phyloP scores from a whole-genome alignment of 2,888 invertebrate genomes.

The Bursaphelenchus okinawaensis region DNA sequence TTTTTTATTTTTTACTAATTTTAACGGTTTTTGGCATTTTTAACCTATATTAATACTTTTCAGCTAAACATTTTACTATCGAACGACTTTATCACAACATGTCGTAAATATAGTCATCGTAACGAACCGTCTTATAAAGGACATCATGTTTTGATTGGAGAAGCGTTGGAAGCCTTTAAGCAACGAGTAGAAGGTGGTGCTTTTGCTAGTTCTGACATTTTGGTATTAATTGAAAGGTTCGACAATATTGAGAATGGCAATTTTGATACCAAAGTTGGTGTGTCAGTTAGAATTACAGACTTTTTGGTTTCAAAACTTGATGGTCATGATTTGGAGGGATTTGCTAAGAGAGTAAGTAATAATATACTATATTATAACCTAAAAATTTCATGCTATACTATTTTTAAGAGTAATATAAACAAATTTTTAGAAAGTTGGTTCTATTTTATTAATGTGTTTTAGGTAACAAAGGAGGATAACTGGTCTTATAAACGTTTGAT shows the following conservation, averaged over 20 bases:
- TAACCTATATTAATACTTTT: too few species aligned
- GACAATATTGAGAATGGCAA: slow-evolving; percentile 7
- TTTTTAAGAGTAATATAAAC: too few species aligned
- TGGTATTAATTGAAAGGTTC: not conserved
- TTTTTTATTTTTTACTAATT: not conserved
- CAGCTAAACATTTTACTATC: not conserved
- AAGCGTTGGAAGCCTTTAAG: slow-evolving; percentile 3
- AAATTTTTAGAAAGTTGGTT: too few species aligned
- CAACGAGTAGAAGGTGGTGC: not conserved
- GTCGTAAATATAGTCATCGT: slow-evolving; percentile 11
- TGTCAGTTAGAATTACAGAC: slow-evolving; percentile 1
- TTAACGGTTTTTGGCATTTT: too few species aligned
- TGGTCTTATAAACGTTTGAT: not conserved
- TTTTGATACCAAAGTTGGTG: slow-evolving; percentile 15
- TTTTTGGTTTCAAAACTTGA: slow-evolving; percentile 11
- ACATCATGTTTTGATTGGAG: slow-evolving; percentile 7
- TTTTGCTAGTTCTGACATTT: not conserved
- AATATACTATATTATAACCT: too few species aligned
- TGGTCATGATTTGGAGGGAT: not conserved
- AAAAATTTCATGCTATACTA: too few species aligned
- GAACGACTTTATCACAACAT: not conserved
- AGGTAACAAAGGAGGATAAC: not conserved
- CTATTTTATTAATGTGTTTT: too few species aligned
- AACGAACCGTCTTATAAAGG: slow-evolving; percentile 5
- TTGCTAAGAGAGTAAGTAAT: slow-evolving; percentile 2